A percentile compares a stretch with the other conserved stretches of the same genome.
Evolutionary conservation across 2,888 invertebrate genomes (phyloP).

Genomic region (Glaucopsyche alexis): DNA sequence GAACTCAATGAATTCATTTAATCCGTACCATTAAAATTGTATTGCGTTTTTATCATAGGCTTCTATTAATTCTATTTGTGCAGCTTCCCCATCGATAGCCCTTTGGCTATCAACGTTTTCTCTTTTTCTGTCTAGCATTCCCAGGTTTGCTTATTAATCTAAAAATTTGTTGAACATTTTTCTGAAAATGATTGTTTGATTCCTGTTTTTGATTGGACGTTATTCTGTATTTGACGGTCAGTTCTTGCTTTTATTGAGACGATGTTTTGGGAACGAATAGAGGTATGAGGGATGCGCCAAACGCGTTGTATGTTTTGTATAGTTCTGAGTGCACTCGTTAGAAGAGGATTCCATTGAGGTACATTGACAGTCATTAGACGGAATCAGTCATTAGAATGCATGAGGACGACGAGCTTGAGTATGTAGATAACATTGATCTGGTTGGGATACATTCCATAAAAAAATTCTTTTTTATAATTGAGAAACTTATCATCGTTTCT

Average conservation of each 20-base stretch:
- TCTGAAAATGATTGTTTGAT: slow-evolving; percentile 27
- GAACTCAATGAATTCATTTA: slow-evolving; percentile 23
- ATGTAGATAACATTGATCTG: not conserved
- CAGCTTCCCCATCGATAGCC: slow-evolving; percentile 20
- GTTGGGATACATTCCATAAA: not conserved
- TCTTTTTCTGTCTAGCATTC: slow-evolving; percentile 28
- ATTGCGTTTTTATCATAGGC: slow-evolving; percentile 28
- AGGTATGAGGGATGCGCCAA: slow-evolving; percentile 12
- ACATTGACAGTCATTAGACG: slow-evolving; percentile 14
- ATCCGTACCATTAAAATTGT: slow-evolving; percentile 27
- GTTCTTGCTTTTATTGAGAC: slow-evolving; percentile 25
- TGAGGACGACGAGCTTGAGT: not conserved
- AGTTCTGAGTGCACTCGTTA: slow-evolving; percentile 6
- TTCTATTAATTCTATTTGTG: slow-evolving; percentile 29
- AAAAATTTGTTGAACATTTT: slow-evolving; percentile 29
- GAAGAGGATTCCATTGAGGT: not conserved
- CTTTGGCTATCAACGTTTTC: slow-evolving; percentile 25
- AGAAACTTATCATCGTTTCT: no score
- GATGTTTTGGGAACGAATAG: not conserved
- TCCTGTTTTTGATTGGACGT: slow-evolving; percentile 19
- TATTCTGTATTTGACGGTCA: slow-evolving; percentile 26
- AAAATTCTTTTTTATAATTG: no score
- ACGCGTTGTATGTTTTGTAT: slow-evolving; percentile 19
- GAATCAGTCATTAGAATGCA: slow-evolving; percentile 4
- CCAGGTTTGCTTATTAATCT: slow-evolving; percentile 29